phyloP scores from a whole-genome alignment of 2,113 vertebrate species.

The Pomatorhinus ruficollis region DNA sequence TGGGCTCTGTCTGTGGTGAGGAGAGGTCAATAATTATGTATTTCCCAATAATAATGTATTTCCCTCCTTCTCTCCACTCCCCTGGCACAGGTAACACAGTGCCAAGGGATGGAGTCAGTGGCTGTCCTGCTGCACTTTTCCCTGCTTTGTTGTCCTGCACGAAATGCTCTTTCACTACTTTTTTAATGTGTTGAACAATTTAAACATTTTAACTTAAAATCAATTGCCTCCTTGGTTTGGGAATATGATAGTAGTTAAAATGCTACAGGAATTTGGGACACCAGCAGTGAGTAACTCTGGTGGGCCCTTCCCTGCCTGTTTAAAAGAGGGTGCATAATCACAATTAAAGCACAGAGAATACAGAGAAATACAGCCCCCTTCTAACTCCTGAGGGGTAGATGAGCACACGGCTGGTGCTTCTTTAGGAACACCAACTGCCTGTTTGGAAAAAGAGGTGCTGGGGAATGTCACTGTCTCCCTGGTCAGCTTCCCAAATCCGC shows the following conservation, averaged over 20 bases:
- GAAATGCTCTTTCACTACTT: not conserved
- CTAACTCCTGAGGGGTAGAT: not conserved
- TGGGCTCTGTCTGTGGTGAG: not conserved
- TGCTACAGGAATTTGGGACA: not conserved
- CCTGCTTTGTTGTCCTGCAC: not conserved
- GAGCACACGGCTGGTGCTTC: not conserved
- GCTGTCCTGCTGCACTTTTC: not conserved
- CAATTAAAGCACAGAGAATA: not conserved
- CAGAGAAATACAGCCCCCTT: not conserved
- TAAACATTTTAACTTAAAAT: not conserved
- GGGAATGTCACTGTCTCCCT: not conserved
- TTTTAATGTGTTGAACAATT: not conserved
- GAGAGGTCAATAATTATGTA: not conserved
- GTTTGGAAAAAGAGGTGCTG: not conserved
- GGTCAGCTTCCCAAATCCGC: not conserved
- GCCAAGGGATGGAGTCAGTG: rapidly evolving
- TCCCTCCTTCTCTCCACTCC: not conserved
- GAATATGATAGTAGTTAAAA: not conserved
- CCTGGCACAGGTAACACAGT: not conserved
- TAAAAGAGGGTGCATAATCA: not conserved
- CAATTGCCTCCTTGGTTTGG: not conserved
- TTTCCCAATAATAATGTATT: not conserved
- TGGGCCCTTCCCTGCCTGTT: not conserved
- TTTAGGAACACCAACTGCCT: not conserved
- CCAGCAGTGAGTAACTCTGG: not conserved